Evolutionary conservation across 2,888 invertebrate species (phyloP), one percentile per base, ranked within the genome.

Genomic region (Abscondita cerata): DNA sequence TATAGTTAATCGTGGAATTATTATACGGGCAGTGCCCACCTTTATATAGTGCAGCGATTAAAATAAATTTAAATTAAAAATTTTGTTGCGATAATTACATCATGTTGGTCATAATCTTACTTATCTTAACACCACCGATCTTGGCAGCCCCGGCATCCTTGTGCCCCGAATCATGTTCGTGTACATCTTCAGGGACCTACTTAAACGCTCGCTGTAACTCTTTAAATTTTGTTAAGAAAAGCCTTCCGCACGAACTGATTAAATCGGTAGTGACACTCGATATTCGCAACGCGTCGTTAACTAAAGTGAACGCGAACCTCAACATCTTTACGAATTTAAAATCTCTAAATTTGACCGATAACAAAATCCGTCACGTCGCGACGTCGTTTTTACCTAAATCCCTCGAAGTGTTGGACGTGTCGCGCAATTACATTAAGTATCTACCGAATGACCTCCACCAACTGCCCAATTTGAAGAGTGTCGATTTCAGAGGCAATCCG

Each of bases 201-300:
- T 87, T 91, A 33, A 83, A 91, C 63, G 83, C 85, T 25, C 84
- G 85, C 64, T 88, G 87, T 75, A 85, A 86, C 59, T 82, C 86
- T 54, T 90, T 93, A 72, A 88, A 89, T 66, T 91, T 92, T 46
- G 87, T 93, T 8, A 89, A 92, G 80, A 94, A 86, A 66, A 56
- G 73, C 12, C 63, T 71, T 12, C 68, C 73, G 20, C 59, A 61
- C 9, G 78, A 78, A 65, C 75, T 78, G 59, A 69, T 72, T 47
- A 68, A 70, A 19, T 66, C 64, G 8, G 71, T 81, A 41, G 70
- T 65, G 31, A 71, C 68, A n/a, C 64, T 81, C 18, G 72, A 70
- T 18, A 63, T 80, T 50, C 70, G 69, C 11, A 50, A 52, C 15
- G 51, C 34, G 2, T 72, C 73, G 2, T 52, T 78, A 11, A 72